Percentiles rank a stretch among this genome's conserved stretches.
Conservation (phyloP, 1,140 invertebrate genomes). For the Cataglyphis hispanica region DNA sequence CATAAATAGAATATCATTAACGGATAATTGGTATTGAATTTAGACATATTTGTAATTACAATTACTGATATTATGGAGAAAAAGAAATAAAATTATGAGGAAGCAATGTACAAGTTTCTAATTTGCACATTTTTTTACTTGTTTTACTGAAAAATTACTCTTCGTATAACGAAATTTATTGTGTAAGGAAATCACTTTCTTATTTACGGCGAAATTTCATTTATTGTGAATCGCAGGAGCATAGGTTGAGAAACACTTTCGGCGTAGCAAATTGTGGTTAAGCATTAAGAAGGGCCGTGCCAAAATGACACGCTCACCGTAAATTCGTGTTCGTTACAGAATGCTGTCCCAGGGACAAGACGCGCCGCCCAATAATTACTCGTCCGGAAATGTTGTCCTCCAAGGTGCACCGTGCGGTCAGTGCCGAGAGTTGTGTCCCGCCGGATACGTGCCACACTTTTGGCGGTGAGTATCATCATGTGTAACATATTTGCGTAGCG, state of each 20-base stretch:
- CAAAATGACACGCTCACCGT: slow-evolving; percentile 32
- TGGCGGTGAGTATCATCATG: slow-evolving; percentile 81
- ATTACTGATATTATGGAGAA: too few species aligned
- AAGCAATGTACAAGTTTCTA: too few species aligned
- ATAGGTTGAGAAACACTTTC: slow-evolving; percentile 34
- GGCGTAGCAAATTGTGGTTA: not conserved
- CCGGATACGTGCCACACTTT: slow-evolving; percentile 84
- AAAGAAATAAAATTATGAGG: too few species aligned
- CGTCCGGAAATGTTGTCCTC: slow-evolving; percentile 78
- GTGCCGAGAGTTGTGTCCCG: slow-evolving; percentile 84
- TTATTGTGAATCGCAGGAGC: not conserved
- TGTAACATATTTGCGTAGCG: not conserved
- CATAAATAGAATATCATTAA: too few species aligned
- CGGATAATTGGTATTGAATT: too few species aligned
- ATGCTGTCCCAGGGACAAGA: slow-evolving; percentile 82
- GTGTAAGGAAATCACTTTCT: not conserved
- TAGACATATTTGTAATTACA: too few species aligned
- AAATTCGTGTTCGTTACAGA: slow-evolving; percentile 75
- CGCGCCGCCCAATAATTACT: slow-evolving; percentile 75
- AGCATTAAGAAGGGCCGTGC: slow-evolving; percentile 18
- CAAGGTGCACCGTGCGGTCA: slow-evolving; percentile 84
- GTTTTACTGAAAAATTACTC: slow-evolving; percentile 15
- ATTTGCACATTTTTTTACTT: too few species aligned
- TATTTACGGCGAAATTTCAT: not conserved
- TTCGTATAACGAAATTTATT: not conserved